phyloP scores from a whole-genome alignment of 2,888 invertebrate species.

The Conops quadrifasciatus region DNA sequence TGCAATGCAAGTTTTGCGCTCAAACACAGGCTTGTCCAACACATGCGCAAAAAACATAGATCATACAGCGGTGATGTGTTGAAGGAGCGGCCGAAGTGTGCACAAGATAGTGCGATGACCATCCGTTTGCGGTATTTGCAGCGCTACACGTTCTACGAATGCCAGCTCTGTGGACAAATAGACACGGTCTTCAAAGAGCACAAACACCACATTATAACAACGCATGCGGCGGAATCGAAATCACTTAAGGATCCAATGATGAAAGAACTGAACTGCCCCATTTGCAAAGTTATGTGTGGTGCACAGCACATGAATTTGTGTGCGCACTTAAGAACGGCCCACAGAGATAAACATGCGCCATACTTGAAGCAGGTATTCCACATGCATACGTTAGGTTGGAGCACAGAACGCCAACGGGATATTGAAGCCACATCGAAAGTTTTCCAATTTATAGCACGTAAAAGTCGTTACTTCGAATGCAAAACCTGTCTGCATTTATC shows the following conservation, averaged over 20 bases:
- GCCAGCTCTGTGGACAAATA: slow-evolving; percentile 47
- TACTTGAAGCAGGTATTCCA: slow-evolving; percentile 42
- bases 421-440: slow-evolving; percentile 42
- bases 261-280: slow-evolving; percentile 45
- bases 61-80: slow-evolving; percentile 43
- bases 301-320: slow-evolving; percentile 41
- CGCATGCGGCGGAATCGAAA: slow-evolving; percentile 47
- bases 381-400: slow-evolving; percentile 43
- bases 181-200: slow-evolving; percentile 46
- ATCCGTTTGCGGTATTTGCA: slow-evolving; percentile 47
- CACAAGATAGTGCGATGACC: slow-evolving; percentile 49
- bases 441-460: slow-evolving; percentile 44
- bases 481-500: slow-evolving; percentile 42
- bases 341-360: slow-evolving; percentile 38
- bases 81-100: slow-evolving; percentile 42
- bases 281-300: slow-evolving; percentile 45
- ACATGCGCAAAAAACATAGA: slow-evolving; percentile 47
- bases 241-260: slow-evolving; percentile 48
- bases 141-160: slow-evolving; percentile 46
- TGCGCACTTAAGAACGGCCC: slow-evolving; percentile 42
- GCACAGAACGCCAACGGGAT: slow-evolving; percentile 38
- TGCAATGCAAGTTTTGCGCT: slow-evolving; percentile 41
- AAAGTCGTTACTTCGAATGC: slow-evolving; percentile 46
- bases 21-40: slow-evolving; percentile 44
- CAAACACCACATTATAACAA: slow-evolving; percentile 44